Evolutionary conservation across 2,888 invertebrate genomes (phyloP).

Genomic region (Ochlodes sylvanus): DNA sequence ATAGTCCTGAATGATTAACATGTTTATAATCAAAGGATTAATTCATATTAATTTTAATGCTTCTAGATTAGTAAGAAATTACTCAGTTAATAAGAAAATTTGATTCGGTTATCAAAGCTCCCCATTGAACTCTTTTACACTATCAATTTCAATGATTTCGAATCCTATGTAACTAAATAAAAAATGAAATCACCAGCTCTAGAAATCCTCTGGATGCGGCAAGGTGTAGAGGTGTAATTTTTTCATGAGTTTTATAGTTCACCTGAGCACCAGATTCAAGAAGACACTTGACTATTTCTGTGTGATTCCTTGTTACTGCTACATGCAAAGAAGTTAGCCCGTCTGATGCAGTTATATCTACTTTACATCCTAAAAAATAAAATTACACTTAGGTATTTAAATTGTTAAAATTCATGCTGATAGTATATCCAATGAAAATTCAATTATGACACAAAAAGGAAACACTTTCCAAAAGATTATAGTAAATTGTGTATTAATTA

Average conservation of each 20-base stretch:
- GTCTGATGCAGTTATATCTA: conserved; percentile 87
- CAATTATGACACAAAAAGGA: too few species aligned
- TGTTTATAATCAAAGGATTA: too few species aligned
- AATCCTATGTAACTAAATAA: background rate
- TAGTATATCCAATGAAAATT: too few species aligned
- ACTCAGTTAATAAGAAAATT: too few species aligned
- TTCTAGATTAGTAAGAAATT: too few species aligned
- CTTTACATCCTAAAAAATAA: conserved; percentile 78
- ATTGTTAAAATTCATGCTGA: too few species aligned
- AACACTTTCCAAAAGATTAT: too few species aligned
- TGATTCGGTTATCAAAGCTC: too few species aligned
- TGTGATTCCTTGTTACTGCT: conserved; percentile 85
- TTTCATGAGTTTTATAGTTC: conserved; percentile 85
- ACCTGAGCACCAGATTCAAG: conserved; percentile 85
- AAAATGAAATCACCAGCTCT: conserved; percentile 68
- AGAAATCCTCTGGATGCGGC: conserved; percentile 85
- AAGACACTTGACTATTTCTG: conserved; percentile 83
- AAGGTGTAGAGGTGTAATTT: conserved; percentile 86
- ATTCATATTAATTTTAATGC: too few species aligned
- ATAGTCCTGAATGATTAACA: too few species aligned
- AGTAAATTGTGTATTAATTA: background rate
- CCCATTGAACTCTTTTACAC: too few species aligned
- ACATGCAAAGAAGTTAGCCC: conserved; percentile 89
- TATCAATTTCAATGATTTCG: too few species aligned
- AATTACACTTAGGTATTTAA: conserved; percentile 3